Evolutionary conservation across 2,113 vertebrate genomes (phyloP).

Genomic region (Catagonus wagneri): DNA sequence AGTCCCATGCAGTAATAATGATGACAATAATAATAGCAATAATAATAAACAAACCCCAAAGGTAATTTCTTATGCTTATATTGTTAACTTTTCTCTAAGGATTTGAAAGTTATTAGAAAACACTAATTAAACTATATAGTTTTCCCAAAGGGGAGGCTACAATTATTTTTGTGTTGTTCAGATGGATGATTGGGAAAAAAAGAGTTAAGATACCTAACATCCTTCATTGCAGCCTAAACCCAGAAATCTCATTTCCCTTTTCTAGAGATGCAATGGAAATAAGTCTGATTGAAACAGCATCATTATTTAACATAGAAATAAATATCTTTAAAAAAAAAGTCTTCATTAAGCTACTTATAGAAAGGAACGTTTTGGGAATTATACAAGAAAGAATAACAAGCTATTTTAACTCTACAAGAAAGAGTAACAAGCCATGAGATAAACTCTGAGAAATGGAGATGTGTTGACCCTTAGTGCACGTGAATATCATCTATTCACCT

Average conservation of each 20-base stretch:
- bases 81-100: constrained; percentile 59
- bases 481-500: background rate
- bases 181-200: background rate
- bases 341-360: background rate
- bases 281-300: background rate
- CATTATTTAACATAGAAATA: background rate
- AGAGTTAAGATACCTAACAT: background rate
- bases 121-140: constrained; percentile 59
- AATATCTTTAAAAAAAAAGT: too few species aligned
- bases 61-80: constrained; percentile 37
- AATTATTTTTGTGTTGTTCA: constrained; percentile 34
- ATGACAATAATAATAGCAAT: background rate
- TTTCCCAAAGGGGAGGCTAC: background rate
- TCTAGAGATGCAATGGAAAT: background rate
- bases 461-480: background rate
- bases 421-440: background rate
- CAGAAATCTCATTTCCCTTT: background rate
- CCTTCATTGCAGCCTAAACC: background rate
- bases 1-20: background rate
- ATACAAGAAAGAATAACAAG: background rate
- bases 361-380: constrained; percentile 38
- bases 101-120: constrained; percentile 57
- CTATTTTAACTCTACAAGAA: background rate
- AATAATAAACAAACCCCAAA: constrained; percentile 54
- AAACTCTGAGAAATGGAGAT: background rate